Conservation (phyloP, 2,113 vertebrate species). For the Struthidea cinerea region DNA sequence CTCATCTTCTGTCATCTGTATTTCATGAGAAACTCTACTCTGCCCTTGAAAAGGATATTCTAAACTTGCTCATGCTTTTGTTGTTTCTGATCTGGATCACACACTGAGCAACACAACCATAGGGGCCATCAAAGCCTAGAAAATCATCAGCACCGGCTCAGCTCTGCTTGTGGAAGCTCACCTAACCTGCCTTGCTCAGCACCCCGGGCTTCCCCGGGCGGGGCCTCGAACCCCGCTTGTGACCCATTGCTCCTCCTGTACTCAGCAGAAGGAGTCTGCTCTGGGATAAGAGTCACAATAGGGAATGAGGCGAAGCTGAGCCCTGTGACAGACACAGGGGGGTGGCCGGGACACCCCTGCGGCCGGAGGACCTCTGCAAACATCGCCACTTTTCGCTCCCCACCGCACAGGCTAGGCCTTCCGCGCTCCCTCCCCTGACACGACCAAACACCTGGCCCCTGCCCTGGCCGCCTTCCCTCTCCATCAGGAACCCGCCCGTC, state of each 20-base stretch:
- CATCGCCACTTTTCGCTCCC: rapidly evolving
- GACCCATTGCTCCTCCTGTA: rapidly evolving
- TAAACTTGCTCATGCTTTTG: not conserved
- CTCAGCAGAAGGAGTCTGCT: not conserved
- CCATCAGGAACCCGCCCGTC: not conserved
- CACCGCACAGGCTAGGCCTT: not conserved
- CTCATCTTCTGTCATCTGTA: not conserved
- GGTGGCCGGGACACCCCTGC: not conserved
- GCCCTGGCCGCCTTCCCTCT: not conserved
- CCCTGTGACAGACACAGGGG: not conserved
- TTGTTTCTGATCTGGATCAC: not conserved
- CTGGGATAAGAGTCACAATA: not conserved
- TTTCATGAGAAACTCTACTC: not conserved
- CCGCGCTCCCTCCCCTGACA: not conserved
- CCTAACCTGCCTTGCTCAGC: not conserved
- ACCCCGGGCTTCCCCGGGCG: rapidly evolving
- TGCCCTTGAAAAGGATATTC: not conserved
- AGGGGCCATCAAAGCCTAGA: rapidly evolving
- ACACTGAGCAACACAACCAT: rapidly evolving
- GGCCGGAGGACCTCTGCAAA: not conserved
- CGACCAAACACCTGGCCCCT: too few relatives aligned
- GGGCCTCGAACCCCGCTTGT: not conserved
- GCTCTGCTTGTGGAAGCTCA: not conserved
- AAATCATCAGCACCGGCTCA: rapidly evolving
- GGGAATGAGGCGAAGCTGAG: not conserved